Base-by-base conservation (phyloP, 2,888 invertebrate species). In the Amaurobius ferox region DNA sequence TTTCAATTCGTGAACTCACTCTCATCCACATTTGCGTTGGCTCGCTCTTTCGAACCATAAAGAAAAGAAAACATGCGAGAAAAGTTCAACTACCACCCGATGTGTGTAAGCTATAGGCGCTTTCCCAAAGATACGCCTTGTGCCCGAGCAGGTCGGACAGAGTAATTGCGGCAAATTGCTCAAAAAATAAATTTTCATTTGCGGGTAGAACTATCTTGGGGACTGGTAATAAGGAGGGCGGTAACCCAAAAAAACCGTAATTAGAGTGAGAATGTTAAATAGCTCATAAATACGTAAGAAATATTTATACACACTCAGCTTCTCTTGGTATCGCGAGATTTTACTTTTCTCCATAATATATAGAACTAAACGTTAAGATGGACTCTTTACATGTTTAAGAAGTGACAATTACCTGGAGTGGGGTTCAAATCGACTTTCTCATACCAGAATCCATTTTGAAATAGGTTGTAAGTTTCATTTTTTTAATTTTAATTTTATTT, bases 181-280 rank as follows among this genome's bases (percentile, higher is more conserved):
- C 23, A 55, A 16, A 55, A 23, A 55, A 55, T 23, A 23, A 55
- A 55, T 23, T 55, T 55, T 55, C 55, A 55, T 55, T 55, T 55
- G 23, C 55, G 23, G 55, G 55, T 55, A 55, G 55, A 55, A 23
- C 44, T 16, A 44, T 13, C 23, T 3, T 23, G 23, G 23, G 55
- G 55, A 55, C 11, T 19, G 23, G 55, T 55, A 55, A 55, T 16
- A 55, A 11, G 19, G 11, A 55, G 55, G 55, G 55, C 55, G 55
- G 55, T 55, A 16, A 11, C 55, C 23, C n/a, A 55, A 55, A n/a
- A n/a, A n/a, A 55, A 23, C 55, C 23, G 23, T 23, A 55, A 55
- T 55, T 55, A 55, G 44, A 2, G 2, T 9, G 44, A 35, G 35
- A 35, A 35, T n/a, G n/a, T n/a, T n/a, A n/a, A n/a, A n/a, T n/a